These are phyloP conservation scores for Hipparchia sbordonii DNA, from an alignment of 2,888 invertebrate species.

Conservation along the genomic window DNA sequence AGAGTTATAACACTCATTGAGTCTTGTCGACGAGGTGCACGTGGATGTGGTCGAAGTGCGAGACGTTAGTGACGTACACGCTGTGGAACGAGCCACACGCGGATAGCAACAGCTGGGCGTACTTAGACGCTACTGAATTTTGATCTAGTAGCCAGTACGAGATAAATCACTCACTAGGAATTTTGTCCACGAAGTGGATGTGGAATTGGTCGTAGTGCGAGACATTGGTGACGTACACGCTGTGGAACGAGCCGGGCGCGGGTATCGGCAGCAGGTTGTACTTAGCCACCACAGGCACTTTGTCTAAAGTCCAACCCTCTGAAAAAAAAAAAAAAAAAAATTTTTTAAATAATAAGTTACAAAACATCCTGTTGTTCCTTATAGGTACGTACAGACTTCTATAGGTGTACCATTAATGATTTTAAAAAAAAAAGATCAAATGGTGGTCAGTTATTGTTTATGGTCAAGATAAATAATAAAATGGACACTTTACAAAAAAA, in stretches of 20 bases:
- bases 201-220: conserved; percentile 66
- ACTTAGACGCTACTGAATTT: conserved; percentile 40
- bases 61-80: conserved; percentile 61
- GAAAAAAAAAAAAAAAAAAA: conserved; percentile 9
- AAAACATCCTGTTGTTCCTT: too few relatives aligned
- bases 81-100: conserved; percentile 58
- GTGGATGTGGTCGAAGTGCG: conserved; percentile 66
- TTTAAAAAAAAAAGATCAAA: too few relatives aligned
- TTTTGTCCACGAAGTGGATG: conserved; percentile 3
- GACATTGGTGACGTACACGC: conserved; percentile 60
- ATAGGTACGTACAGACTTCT: too few relatives aligned
- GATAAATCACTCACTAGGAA: background rate
- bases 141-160: too few relatives aligned
- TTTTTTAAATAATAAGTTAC: too few relatives aligned
- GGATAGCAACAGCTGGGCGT: conserved; percentile 55
- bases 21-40: too few relatives aligned
- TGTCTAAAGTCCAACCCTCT: conserved; percentile 77
- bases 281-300: conserved; percentile 54
- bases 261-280: conserved; percentile 57
- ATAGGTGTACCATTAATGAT: too few relatives aligned
- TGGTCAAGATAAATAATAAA: too few relatives aligned
- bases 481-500: too few relatives aligned
- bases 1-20: too few relatives aligned
- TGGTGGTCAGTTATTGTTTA: too few relatives aligned
- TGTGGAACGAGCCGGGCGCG: conserved; percentile 57